Evolutionary conservation across 2,113 vertebrate species (phyloP).

Genomic region (Lepus americanus): DNA sequence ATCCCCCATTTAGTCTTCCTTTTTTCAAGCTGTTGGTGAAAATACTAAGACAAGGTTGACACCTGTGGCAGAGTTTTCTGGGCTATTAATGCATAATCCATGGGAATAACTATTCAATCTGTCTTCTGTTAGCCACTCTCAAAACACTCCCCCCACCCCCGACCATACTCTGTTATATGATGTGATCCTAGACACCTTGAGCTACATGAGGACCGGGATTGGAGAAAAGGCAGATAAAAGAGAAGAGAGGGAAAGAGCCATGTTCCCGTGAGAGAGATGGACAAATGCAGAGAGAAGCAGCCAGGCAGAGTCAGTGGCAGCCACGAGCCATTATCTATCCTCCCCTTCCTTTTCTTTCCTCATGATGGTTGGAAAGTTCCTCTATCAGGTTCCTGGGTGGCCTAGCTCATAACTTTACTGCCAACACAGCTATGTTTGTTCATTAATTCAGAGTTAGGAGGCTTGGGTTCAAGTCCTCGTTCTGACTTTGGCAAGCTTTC

Average conservation of each 20-base stretch:
- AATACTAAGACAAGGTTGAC: background rate
- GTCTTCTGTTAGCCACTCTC: background rate
- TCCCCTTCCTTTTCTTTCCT: background rate
- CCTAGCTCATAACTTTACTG: background rate
- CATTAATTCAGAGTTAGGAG: background rate
- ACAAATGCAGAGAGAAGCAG: background rate
- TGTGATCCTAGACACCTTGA: background rate
- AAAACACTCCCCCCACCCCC: background rate
- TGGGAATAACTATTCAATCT: background rate
- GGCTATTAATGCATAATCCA: background rate
- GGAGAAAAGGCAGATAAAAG: background rate
- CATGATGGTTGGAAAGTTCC: background rate
- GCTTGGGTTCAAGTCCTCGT: background rate
- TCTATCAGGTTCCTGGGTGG: background rate
- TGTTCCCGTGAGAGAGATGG: background rate
- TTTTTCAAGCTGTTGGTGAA: background rate
- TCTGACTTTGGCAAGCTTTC: slow-evolving; percentile 7
- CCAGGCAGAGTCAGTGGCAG: background rate
- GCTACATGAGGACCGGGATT: background rate
- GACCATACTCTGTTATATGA: background rate
- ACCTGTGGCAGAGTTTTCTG: background rate
- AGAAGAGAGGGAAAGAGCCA: background rate
- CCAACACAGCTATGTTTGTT: background rate
- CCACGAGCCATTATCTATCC: background rate
- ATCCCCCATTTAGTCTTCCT: background rate